Base-by-base conservation (phyloP, 1,140 invertebrate genomes). In the Drosophila kurseongensis region DNA sequence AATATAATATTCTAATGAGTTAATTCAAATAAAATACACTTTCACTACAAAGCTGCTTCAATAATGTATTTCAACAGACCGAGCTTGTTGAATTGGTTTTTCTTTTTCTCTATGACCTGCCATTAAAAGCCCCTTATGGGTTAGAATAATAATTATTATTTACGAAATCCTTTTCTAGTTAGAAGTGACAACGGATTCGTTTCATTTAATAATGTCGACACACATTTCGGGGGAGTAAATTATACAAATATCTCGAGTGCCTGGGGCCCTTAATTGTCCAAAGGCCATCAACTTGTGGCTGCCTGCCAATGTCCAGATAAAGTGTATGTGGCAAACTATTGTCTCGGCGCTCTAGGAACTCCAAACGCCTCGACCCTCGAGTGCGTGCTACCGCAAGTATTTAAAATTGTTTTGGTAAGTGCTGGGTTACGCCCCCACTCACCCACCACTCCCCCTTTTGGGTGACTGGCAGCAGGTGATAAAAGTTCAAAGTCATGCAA, bases 401-500 rank as follows among this genome's bases (percentile, higher is more conserved):
- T 77, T 77, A 60, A 77, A 77, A 77, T 68, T 68, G 75, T 77
- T 77, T 77, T 76, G 51, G 59, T 59, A 80, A 80, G 78, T 80
- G 78, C 48, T 62, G 55, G 59, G 61, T 54, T 67, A 76, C 71
- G 6, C 6, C 6, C 29, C 18, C 40, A 27, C 55, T 8, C 5
- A 47, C 47, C 38, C 29, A 45, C 48, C 47, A 40, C 55, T 56
- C 14, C 7, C 36, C 13, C 5, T 23, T 56, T 12, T 13, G 16
- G 65, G 23, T 23, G 32, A 12, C 18, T 58, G 40, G 9, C 42
- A 68, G 48, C 74, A 81, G 79, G 79, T 78, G 79, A 82, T 81
- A 81, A 81, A 81, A 81, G 79, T 81, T 81, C 74, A 81, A 77
- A 81, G 79, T 82, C 78, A 71, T 80, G 65, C 72, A 57, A 80